A percentile compares a stretch with the other conserved stretches of the same genome.
Conservation (phyloP, 2,797 vertebrate species). For the Acanthiza pusilla region DNA sequence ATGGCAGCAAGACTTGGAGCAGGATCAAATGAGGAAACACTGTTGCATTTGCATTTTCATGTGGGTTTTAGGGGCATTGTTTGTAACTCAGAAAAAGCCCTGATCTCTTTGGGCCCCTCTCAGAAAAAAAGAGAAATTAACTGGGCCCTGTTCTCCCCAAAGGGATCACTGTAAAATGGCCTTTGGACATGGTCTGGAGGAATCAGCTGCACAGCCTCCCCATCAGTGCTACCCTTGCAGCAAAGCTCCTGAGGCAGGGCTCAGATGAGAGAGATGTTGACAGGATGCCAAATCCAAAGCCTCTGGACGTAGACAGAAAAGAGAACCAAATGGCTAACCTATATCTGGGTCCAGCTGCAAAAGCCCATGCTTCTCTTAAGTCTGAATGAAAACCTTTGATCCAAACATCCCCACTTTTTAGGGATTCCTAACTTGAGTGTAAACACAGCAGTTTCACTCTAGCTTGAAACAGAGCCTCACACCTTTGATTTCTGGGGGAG, state of each 20-base stretch:
- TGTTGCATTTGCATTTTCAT: background rate
- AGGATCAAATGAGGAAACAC: background rate
- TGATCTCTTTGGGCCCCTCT: background rate
- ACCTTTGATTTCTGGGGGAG: slow-evolving; percentile 36
- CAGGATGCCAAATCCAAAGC: background rate
- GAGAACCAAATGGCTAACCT: background rate
- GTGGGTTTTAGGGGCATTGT: background rate
- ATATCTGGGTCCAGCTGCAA: background rate
- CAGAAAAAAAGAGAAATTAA: background rate
- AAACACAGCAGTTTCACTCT: background rate
- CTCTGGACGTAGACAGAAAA: background rate
- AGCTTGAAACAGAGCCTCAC: slow-evolving; percentile 12
- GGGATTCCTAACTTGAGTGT: background rate
- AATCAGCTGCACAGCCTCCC: background rate
- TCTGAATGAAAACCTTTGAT: background rate
- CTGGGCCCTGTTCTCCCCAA: background rate
- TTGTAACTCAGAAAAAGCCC: background rate
- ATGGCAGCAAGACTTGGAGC: background rate
- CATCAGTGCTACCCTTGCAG: background rate
- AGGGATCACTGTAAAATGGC: background rate
- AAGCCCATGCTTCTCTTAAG: background rate
- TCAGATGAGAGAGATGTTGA: background rate
- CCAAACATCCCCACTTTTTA: background rate
- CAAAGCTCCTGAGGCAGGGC: background rate
- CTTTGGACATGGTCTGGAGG: background rate